Percentiles rank a stretch among this genome's conserved stretches.
These are phyloP conservation scores for Cryptocheilus praepositus DNA, from an alignment of 2,888 invertebrate species.

Conservation along the genomic window DNA sequence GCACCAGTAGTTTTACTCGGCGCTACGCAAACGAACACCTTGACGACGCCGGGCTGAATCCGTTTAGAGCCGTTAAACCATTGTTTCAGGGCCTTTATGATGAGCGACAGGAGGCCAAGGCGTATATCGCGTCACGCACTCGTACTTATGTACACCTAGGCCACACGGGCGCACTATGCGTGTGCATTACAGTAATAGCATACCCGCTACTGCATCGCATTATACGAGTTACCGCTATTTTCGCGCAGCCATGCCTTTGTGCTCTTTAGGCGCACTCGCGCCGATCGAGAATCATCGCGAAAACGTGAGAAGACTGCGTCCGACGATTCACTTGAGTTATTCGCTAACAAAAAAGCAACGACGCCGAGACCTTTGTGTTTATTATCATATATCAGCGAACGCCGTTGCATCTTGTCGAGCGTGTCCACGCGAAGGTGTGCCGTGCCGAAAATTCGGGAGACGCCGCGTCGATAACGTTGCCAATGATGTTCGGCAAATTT, in stretches of 20 bases:
- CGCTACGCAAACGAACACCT: conserved; percentile 5
- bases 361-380: too few relatives aligned
- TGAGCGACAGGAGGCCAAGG: conserved; percentile 34
- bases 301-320: not conserved
- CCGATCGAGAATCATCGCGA: not conserved
- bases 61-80: conserved; percentile 30
- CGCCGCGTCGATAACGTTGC: too few relatives aligned
- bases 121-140: conserved; percentile 6
- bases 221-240: conserved; percentile 59
- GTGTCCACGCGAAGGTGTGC: too few relatives aligned
- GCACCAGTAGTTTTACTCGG: too few relatives aligned
- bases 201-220: conserved; percentile 58
- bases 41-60: conserved; percentile 19
- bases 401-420: too few relatives aligned
- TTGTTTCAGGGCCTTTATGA: conserved; percentile 40
- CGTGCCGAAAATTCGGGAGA: too few relatives aligned
- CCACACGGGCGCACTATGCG: conserved; percentile 32
- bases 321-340: not conserved
- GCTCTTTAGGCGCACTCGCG: not conserved
- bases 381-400: too few relatives aligned
- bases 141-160: not conserved
- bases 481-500: too few relatives aligned
- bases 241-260: conserved; percentile 57
- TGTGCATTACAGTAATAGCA: conserved; percentile 52
- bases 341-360: not conserved